Percentiles rank a stretch among this genome's conserved stretches.
Conservation (phyloP, 2,113 vertebrate species). For the Aix galericulata region DNA sequence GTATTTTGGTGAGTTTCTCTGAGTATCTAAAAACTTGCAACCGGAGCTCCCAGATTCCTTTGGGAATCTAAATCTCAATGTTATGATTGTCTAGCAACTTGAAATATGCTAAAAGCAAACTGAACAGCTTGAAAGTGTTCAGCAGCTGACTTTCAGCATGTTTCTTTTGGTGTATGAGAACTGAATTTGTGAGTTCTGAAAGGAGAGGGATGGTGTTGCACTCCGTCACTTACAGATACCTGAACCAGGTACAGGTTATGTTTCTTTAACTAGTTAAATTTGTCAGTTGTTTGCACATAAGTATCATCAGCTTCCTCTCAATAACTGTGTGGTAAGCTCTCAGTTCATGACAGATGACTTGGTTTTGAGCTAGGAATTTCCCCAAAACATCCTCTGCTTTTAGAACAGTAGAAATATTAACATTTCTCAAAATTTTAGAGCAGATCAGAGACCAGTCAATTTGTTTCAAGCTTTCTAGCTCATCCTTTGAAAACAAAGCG, state of each 20-base stretch:
- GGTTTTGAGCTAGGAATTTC: neutral
- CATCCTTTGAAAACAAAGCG: neutral
- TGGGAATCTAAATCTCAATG: neutral
- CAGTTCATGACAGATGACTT: neutral
- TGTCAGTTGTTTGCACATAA: neutral
- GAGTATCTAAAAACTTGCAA: neutral
- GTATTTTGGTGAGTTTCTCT: neutral
- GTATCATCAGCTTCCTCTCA: neutral
- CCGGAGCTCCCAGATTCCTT: neutral
- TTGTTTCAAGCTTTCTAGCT: conserved; percentile 15
- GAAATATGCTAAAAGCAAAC: neutral
- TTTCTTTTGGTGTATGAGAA: neutral
- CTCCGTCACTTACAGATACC: neutral
- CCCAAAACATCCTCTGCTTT: neutral
- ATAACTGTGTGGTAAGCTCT: neutral
- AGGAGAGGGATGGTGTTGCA: neutral
- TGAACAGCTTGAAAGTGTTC: neutral
- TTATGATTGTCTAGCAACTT: neutral
- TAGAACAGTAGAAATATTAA: conserved; percentile 20
- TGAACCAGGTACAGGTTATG: neutral
- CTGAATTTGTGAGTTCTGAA: neutral
- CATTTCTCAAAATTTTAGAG: conserved; percentile 21
- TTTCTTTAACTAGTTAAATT: neutral
- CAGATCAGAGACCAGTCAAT: conserved; percentile 5
- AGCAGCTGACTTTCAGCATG: neutral